phyloP scores from a whole-genome alignment of 2,113 vertebrate genomes.

The Hylia prasina region DNA sequence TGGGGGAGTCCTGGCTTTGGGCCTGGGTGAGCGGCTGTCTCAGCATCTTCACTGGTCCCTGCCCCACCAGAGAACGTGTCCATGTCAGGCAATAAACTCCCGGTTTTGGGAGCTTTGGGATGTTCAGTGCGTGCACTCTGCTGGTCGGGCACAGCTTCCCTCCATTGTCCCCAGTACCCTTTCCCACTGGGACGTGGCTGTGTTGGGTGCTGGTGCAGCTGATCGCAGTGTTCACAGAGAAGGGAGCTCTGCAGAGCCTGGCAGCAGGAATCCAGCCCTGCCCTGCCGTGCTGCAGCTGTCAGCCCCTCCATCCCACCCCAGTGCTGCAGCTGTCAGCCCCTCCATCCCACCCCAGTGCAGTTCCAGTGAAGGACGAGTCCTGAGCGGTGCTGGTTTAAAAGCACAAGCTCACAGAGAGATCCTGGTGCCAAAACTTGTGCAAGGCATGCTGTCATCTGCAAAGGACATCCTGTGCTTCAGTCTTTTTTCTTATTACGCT shows the following conservation, averaged over 20 bases:
- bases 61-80: background rate
- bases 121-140: background rate
- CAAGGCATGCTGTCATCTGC: background rate
- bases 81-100: rapidly evolving
- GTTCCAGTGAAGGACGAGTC: background rate
- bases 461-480: background rate
- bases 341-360: background rate
- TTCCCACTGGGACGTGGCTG: background rate
- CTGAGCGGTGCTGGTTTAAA: background rate
- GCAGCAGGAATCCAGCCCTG: background rate
- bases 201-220: background rate
- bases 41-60: background rate
- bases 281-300: background rate
- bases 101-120: background rate
- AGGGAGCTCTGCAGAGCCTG: background rate
- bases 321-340: background rate
- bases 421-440: background rate
- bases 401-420: background rate
- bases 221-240: background rate
- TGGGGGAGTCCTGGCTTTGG: background rate
- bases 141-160: background rate
- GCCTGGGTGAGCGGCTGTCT: background rate
- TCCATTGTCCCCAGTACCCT: background rate
- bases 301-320: background rate
- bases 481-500: background rate